Base-by-base conservation (phyloP, 1,140 invertebrate species). In the Tetramorium alpestre region DNA sequence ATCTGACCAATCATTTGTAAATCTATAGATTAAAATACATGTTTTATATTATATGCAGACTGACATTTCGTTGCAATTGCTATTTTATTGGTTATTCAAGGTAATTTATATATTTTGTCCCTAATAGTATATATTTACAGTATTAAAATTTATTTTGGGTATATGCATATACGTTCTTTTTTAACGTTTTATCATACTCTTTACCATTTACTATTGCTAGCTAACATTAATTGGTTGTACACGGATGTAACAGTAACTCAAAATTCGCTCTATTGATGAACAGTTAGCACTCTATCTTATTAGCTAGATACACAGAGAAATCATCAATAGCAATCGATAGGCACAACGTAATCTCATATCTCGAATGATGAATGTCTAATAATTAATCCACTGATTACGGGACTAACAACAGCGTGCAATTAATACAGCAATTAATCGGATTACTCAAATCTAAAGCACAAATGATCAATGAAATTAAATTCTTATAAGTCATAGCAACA, bases 341-440 rank as follows among this genome's bases (percentile, higher is more conserved):
- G 8, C 38, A 25, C 1, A 6, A 58, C 18, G 22, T 78, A 77
- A 89, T 87, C 72, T 65, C 44, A 33, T 72, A 89, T 54, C 73
- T 77, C 54, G 56, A 89, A 84, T 49, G 65, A 44, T 81, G 78
- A 85, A 78, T 77, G 49, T 85, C 60, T 76, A 78, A 78, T 85
- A 67, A 85, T 89, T 90, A 89, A 77, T 54, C 58, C 88, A 33
- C 72, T 89, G 88, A 89, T 85, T 89, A 89, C 51, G 16, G n/a
- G 3, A 54, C 56, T 67, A 64, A 87, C 72, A 77, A 56, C 44
- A 49, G 51, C 47, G 69, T 22, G 69, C 54, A 75, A 84, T 84
- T 84, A 84, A 84, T 84, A 60, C 11, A 38, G 13, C 25, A n/a
- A 10, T 13, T 56, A 82, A 82, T 82, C 54, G 41, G 8, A 84